Percentiles rank a stretch among this genome's conserved stretches.
Evolutionary conservation across 2,797 vertebrate species (phyloP).

Genomic region (Odontamblyopus rebecca): DNA sequence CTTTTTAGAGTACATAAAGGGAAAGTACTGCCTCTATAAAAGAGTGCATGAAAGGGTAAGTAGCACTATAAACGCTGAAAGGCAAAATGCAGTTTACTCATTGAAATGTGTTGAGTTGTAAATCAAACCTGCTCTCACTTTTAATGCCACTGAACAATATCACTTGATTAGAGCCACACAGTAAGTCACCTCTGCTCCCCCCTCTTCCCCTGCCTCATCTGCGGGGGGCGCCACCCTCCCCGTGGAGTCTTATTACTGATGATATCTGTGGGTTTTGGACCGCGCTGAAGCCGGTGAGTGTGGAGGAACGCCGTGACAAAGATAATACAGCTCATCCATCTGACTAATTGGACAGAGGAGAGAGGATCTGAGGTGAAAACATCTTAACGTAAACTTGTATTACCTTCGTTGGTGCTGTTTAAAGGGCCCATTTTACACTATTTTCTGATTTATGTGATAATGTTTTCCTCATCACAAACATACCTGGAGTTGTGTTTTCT

Average conservation of each 20-base stretch:
- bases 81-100: neutral
- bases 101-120: slow-evolving; percentile 3
- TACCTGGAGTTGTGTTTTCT: too few relatives aligned
- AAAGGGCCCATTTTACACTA: too few relatives aligned
- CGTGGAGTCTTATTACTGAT: slow-evolving; percentile 57
- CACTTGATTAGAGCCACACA: slow-evolving; percentile 24
- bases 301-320: slow-evolving; percentile 47
- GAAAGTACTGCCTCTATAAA: neutral
- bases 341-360: slow-evolving; percentile 63
- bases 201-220: slow-evolving; percentile 29
- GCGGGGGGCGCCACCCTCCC: slow-evolving; percentile 45
- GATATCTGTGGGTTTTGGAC: slow-evolving; percentile 39
- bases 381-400: slow-evolving; percentile 42
- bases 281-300: slow-evolving; percentile 30
- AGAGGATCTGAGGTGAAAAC: slow-evolving; percentile 28
- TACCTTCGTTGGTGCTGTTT: slow-evolving; percentile 13
- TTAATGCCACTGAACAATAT: slow-evolving; percentile 32
- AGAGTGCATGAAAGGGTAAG: neutral
- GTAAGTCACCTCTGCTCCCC: slow-evolving; percentile 26
- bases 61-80: neutral
- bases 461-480: too few relatives aligned
- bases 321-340: slow-evolving; percentile 66
- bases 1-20: neutral
- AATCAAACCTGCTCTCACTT: slow-evolving; percentile 20
- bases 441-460: too few relatives aligned